Base-by-base conservation (phyloP, 2,888 invertebrate species). In the Perizoma flavofasciatum region DNA sequence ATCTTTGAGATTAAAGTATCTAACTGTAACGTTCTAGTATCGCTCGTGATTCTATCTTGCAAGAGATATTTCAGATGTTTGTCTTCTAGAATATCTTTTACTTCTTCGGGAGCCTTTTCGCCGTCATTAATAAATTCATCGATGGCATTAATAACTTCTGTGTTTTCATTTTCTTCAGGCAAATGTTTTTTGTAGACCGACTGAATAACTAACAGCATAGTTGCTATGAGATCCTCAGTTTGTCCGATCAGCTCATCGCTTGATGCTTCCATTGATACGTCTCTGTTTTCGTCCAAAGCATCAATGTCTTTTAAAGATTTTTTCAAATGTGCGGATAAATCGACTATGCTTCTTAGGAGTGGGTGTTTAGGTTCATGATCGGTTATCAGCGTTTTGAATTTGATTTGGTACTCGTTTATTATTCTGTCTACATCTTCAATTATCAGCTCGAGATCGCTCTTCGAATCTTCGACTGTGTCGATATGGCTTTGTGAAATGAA, bases 51-150 rank as follows among this genome's bases (percentile, higher is more conserved):
- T 70, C 94, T 94, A 4, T 94, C 93, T 37, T 95, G 87, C 46
- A 97, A 85, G 70, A 93, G 92, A 57, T 93, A 92, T 71, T 94
- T 96, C 49, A 97, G 89, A 84, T 95, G 95, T 72, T 94, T 93
- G 22, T 95, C 94, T 78, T 93, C 88, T 8, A 94, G 74, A 44
- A 92, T 85, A 49, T 93, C 93, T 44, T 93, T 93, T 2, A 93
- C 84, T 61, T 88, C 86, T 47, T 89, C 86, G 32, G 82, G 82
- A 37, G 85, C 79, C 4, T 78, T 79, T 11, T 79, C 78, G 43
- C 79, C 68, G 44, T 50, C 82, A 8, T 87, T 82, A 61, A 88
- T 85, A 6, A 88, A 81, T 70, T 86, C 86, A 55, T 87, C 85
- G 39, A 88, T 86, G 33, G 87, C 86, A 47, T 80, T 78, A 5